phyloP scores from a whole-genome alignment of 35 echinoderm and acorn worm species.

The Stichopus chloronotus region DNA sequence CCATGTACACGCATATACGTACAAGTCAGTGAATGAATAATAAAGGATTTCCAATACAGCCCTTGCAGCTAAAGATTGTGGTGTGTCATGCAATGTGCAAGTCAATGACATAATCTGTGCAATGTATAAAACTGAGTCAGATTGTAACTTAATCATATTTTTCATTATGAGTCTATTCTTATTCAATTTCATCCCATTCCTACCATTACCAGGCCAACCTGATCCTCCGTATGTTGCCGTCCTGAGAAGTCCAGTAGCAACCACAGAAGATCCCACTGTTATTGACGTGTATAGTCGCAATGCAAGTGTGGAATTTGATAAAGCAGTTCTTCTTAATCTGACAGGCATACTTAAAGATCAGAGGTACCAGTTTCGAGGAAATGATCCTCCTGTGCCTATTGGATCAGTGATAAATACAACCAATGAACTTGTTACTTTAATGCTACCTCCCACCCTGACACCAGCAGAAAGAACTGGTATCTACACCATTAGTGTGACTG shows the following conservation, averaged over 20 bases:
- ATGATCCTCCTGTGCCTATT: neutral
- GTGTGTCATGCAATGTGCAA: no score
- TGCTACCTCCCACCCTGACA: neutral
- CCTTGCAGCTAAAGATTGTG: no score
- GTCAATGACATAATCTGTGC: no score
- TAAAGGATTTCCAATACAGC: no score
- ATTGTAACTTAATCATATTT: no score
- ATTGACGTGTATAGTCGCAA: neutral
- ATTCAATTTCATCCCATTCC: no score
- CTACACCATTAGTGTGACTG: neutral
- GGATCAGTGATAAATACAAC: neutral
- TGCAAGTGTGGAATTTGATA: neutral
- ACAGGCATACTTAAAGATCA: neutral
- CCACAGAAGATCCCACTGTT: neutral
- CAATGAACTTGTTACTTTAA: neutral
- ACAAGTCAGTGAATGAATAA: no score
- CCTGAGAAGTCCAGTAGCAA: constrained; percentile 7
- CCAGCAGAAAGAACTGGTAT: neutral
- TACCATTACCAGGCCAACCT: neutral
- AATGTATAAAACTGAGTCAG: no score
- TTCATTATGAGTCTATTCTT: no score
- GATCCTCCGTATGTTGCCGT: neutral
- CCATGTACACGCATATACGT: no score
- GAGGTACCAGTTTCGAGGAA: neutral
- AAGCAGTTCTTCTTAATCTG: neutral